phyloP scores from a whole-genome alignment of 2,113 vertebrate species.

The Amphiprion percula region DNA sequence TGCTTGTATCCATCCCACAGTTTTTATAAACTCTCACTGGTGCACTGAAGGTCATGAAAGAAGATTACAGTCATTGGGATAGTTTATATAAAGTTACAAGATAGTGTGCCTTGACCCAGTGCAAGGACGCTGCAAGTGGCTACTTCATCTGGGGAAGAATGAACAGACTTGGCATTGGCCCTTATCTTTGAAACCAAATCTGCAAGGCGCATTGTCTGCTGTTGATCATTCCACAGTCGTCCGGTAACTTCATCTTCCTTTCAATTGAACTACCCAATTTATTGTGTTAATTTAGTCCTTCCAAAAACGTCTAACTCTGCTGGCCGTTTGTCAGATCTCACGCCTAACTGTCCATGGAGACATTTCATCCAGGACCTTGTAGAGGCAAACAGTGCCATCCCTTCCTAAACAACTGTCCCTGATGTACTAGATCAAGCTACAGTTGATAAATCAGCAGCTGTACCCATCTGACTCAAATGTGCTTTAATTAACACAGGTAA shows the following conservation, averaged over 20 bases:
- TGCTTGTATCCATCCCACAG: background rate
- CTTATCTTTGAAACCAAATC: constrained; percentile 25
- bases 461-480: constrained; percentile 10
- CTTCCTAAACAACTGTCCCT: constrained; percentile 1
- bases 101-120: background rate
- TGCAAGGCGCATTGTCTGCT: constrained; percentile 1
- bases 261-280: background rate
- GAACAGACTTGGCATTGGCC: constrained; percentile 1
- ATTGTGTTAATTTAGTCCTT: background rate
- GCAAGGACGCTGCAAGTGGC: background rate
- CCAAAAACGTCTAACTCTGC: background rate
- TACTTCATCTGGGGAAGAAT: constrained; percentile 14
- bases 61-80: background rate
- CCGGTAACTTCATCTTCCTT: background rate
- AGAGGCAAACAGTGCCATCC: constrained; percentile 3
- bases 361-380: background rate
- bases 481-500: constrained; percentile 65
- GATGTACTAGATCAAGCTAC: constrained; percentile 4
- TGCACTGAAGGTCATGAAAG: background rate
- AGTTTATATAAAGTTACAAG: background rate
- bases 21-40: background rate
- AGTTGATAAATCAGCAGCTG: constrained; percentile 14
- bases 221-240: background rate
- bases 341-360: background rate
- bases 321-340: background rate